These are phyloP conservation scores for Oscheius sp. DNA, from an alignment of 1,140 invertebrate genomes.

Conservation along the genomic window DNA sequence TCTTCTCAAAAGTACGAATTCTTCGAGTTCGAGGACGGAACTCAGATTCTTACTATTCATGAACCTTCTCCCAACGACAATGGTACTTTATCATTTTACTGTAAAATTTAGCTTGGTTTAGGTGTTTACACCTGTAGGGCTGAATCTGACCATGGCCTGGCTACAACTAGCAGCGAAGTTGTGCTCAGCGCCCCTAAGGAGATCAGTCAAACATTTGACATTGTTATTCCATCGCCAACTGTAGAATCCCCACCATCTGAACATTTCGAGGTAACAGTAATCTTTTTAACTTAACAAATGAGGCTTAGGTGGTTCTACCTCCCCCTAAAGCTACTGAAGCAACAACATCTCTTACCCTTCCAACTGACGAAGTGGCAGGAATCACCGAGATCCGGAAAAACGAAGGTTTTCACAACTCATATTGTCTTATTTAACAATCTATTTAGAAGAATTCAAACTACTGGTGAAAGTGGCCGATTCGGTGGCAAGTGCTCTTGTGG, in stretches of 20 bases:
- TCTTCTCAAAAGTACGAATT: slow-evolving; percentile 27
- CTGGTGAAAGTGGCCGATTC: slow-evolving; percentile 56
- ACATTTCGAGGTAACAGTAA: neutral
- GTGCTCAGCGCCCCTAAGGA: slow-evolving; percentile 1
- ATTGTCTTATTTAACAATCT: neutral
- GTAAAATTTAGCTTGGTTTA: slow-evolving; percentile 4
- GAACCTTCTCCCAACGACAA: neutral
- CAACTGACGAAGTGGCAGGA: slow-evolving; percentile 18
- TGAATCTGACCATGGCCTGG: slow-evolving; percentile 34
- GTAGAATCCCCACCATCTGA: too few species aligned
- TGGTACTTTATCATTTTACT: slow-evolving; percentile 19
- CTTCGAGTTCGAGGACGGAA: slow-evolving; percentile 29
- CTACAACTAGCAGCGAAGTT: slow-evolving; percentile 21
- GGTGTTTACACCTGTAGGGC: slow-evolving; percentile 32
- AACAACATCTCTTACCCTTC: neutral
- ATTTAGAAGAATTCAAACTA: slow-evolving; percentile 52
- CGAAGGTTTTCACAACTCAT: neutral
- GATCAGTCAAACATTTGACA: neutral
- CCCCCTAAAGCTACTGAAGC: neutral
- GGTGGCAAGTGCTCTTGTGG: slow-evolving; percentile 51
- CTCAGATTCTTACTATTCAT: slow-evolving; percentile 32
- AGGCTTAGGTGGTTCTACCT: too few species aligned
- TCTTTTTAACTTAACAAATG: too few species aligned
- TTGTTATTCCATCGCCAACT: neutral
- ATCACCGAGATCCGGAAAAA: slow-evolving; percentile 18